phyloP scores from a whole-genome alignment of 2,113 vertebrate genomes.

The Argyrosomus japonicus region DNA sequence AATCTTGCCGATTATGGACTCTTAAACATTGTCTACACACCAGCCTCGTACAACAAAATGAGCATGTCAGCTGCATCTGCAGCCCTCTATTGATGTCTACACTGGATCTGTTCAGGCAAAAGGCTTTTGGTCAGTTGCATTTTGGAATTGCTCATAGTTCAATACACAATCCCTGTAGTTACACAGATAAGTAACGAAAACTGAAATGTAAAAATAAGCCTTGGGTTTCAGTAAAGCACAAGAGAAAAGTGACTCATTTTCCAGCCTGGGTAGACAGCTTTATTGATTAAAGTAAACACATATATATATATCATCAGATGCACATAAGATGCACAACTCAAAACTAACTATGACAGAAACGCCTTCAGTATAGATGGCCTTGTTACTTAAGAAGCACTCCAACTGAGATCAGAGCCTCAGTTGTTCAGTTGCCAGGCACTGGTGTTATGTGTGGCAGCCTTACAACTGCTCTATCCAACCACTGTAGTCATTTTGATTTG shows the following conservation, averaged over 20 bases:
- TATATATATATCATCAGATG: neutral
- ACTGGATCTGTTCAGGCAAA: neutral
- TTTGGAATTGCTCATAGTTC: neutral
- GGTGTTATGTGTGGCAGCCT: neutral
- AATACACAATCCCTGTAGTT: constrained; percentile 8
- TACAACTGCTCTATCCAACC: neutral
- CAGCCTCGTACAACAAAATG: neutral
- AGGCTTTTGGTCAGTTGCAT: constrained; percentile 10
- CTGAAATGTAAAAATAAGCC: neutral
- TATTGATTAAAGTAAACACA: constrained; percentile 1
- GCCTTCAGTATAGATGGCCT: neutral
- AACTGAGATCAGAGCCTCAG: constrained; percentile 4
- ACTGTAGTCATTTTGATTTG: neutral
- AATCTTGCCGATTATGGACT: neutral
- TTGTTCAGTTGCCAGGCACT: neutral
- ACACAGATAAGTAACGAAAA: neutral
- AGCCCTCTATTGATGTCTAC: constrained; percentile 26
- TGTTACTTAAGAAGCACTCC: neutral
- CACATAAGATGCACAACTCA: neutral
- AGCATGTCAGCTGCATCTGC: constrained; percentile 23
- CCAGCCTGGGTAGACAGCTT: constrained; percentile 5
- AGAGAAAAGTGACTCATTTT: neutral
- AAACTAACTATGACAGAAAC: neutral
- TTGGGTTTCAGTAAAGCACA: constrained; percentile 9
- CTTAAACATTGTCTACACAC: constrained; percentile 1